A percentile compares a stretch with the other conserved stretches of the same genome.
Conservation (phyloP, 35 echinoderm and acorn worm species). For the Eucidaris tribuloides region DNA sequence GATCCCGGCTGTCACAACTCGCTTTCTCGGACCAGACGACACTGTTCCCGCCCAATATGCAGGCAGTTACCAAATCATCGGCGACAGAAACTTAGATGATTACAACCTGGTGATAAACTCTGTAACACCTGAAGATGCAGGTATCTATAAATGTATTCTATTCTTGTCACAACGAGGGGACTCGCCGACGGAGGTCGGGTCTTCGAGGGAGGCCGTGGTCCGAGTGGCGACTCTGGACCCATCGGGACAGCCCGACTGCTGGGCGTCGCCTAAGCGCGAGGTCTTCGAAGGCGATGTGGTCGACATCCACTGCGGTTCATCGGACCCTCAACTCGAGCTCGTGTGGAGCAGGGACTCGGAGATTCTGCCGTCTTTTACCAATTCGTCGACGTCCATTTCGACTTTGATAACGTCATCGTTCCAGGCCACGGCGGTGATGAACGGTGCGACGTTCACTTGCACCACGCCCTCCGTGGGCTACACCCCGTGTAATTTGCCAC, state of each 20-base stretch:
- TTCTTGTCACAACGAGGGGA: not conserved
- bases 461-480: not conserved
- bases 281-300: not conserved
- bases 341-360: not conserved
- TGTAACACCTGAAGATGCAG: not conserved
- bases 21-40: not conserved
- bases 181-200: not conserved
- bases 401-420: not conserved
- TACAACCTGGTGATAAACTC: slow-evolving; percentile 13
- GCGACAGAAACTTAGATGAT: not conserved
- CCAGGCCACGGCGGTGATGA: not conserved
- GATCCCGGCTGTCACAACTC: not conserved
- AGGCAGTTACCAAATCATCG: not conserved
- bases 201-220: not conserved
- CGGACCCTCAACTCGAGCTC: not conserved
- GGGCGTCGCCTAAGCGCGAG: not conserved
- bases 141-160: not conserved
- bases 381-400: not conserved
- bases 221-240: not conserved
- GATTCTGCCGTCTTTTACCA: not conserved
- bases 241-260: not conserved
- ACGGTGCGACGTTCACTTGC: not conserved
- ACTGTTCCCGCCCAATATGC: not conserved
- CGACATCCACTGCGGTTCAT: not conserved
- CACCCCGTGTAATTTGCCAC: not conserved